These are phyloP conservation scores for Holothuria glaberrima DNA, from an alignment of 35 echinoderm and acorn worm species.

Conservation along the genomic window DNA sequence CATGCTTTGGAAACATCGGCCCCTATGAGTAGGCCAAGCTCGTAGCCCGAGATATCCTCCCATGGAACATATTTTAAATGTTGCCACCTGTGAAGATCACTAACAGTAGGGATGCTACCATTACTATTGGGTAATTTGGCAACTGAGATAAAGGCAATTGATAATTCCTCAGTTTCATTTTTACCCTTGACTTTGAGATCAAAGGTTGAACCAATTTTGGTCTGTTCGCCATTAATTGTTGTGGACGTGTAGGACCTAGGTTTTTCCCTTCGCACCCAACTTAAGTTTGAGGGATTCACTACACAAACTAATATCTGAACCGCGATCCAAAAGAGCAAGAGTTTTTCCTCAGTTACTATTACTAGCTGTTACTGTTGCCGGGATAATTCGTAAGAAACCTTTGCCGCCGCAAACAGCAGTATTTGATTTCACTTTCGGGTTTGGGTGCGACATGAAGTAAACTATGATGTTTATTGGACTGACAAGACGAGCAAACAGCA, in stretches of 20 bases:
- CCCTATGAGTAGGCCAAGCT: slow-evolving; percentile 19
- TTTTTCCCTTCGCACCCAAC: slow-evolving; percentile 37
- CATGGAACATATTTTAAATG: slow-evolving; percentile 32
- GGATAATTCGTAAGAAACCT: slow-evolving; percentile 46
- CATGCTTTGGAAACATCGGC: slow-evolving; percentile 28
- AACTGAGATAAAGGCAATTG: slow-evolving; percentile 16
- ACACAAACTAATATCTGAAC: slow-evolving; percentile 59
- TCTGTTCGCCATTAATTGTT: slow-evolving; percentile 43
- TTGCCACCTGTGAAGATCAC: slow-evolving; percentile 16
- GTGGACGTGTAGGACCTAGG: slow-evolving; percentile 28
- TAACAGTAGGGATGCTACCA: neutral
- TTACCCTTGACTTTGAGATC: slow-evolving; percentile 28
- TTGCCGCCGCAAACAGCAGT: slow-evolving; percentile 26
- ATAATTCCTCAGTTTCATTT: slow-evolving; percentile 31
- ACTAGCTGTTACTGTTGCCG: slow-evolving; percentile 15
- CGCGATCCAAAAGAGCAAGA: slow-evolving; percentile 48
- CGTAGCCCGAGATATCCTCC: slow-evolving; percentile 2
- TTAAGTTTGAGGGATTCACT: slow-evolving; percentile 10
- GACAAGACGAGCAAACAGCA: slow-evolving; percentile 12
- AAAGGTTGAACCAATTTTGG: slow-evolving; percentile 18
- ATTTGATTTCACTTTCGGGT: slow-evolving; percentile 7
- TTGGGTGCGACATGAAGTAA: neutral
- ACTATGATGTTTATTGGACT: slow-evolving; percentile 29
- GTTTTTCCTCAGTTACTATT: slow-evolving; percentile 53
- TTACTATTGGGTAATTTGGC: slow-evolving; percentile 35